Base-by-base conservation (phyloP, 1,140 invertebrate genomes). In the Heliconius hewitsoni region DNA sequence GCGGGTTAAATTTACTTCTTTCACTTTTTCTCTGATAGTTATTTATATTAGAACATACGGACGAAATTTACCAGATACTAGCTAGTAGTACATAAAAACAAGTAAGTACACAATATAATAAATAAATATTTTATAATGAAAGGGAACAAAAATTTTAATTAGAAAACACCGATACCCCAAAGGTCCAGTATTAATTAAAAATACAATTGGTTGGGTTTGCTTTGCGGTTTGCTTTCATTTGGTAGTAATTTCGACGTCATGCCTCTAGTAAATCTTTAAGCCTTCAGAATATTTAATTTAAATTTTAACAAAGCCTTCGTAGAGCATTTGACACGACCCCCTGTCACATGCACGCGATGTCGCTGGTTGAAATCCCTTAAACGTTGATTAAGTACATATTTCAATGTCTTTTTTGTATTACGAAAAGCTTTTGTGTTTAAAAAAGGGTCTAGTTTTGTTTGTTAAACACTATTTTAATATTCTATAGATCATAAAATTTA, bases 201-300 rank as follows among this genome's bases (percentile, higher is more conserved):
- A 66, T 66, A 30, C 60, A 71, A 27, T 71, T 70, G 23, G 13
- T 30, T 16, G 74, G 30, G 74, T 70, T 46, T 46, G 42, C 42
- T 46, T 46, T 50, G 60, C 74, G 74, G 74, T 76, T 70, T 23
- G 74, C 57, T 70, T n/a, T 60, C 66, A 70, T 76, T 70, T 30
- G 74, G 60, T 46, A 76, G 66, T 76, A 70, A 76, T 70, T 46
- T 42, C 19, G 55, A 76, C 74, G 66, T n/a, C 60, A 27, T 66
- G 60, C 60, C 23, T 66, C 11, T 66, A 66, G 23, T 23, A 8
- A 60, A 60, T 8, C 60, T 66, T 66, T 66, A 16, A 66, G 23
- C 23, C 11, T 66, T 11, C 60, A 27, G n/a, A 66, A 66, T 66
- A 66, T 30, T 66, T 27, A 66, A 66, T 30, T 66, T 66, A 30